Conservation (phyloP, 2,888 invertebrate species). For the Napeogenes sylphis region DNA sequence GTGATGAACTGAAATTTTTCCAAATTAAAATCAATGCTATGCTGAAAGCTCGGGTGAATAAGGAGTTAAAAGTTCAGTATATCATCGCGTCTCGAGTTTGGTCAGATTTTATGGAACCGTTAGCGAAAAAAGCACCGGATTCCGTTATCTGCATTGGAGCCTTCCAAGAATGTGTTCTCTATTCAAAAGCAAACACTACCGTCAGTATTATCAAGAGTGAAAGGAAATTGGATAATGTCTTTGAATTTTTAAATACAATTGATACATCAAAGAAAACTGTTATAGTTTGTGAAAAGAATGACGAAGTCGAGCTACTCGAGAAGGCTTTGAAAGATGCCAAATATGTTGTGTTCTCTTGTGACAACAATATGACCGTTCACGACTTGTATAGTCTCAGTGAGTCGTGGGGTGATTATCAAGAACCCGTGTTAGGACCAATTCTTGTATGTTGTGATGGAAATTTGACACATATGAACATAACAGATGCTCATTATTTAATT, state of each 20-base stretch:
- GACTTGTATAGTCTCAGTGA: conserved; percentile 58
- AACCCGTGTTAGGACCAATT: conserved; percentile 66
- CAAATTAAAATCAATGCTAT: conserved; percentile 62
- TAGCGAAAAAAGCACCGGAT: conserved; percentile 75
- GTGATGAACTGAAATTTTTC: conserved; percentile 62
- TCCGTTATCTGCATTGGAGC: conserved; percentile 84
- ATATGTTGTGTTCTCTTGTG: conserved; percentile 49
- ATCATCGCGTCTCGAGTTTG: conserved; percentile 80
- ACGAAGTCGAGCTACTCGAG: conserved; percentile 71
- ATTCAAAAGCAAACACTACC: conserved; percentile 74
- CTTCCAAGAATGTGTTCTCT: conserved; percentile 85
- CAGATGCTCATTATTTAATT: conserved; percentile 81
- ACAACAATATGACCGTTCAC: conserved; percentile 58
- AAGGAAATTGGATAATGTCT: conserved; percentile 61
- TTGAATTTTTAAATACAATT: conserved; percentile 69
- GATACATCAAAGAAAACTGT: conserved; percentile 74
- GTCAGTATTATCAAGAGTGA: conserved; percentile 56
- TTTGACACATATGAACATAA: conserved; percentile 79
- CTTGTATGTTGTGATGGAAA: conserved; percentile 84
- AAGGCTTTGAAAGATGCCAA: conserved; percentile 42
- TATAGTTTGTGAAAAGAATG: conserved; percentile 78
- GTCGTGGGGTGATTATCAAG: conserved; percentile 57
- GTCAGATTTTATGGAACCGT: conserved; percentile 77
- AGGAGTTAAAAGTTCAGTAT: conserved; percentile 74
- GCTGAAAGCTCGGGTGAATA: conserved; percentile 58